Percentiles rank a stretch among this genome's conserved stretches.
Conservation (phyloP, 1,140 invertebrate species). For the silkworm (Bombyx mori) region DNA sequence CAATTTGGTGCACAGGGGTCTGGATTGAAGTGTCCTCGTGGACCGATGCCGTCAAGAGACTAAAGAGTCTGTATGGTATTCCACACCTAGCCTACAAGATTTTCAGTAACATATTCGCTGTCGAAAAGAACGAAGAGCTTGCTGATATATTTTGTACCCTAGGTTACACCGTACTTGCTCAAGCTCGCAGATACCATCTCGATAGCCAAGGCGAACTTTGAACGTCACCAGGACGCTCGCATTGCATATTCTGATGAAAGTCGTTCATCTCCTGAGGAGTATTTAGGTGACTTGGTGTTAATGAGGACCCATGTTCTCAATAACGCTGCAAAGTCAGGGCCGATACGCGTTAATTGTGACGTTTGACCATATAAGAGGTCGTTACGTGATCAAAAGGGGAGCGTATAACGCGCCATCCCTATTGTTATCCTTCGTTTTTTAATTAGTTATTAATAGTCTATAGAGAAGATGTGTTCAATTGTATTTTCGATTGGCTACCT, state of each 20-base stretch:
- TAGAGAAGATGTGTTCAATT: too few species aligned
- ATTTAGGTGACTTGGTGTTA: slow-evolving; percentile 13
- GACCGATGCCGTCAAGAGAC: slow-evolving; percentile 7
- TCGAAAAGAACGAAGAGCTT: slow-evolving; percentile 12
- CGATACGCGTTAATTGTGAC: not conserved
- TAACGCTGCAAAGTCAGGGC: slow-evolving; percentile 11
- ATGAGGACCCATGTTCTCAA: slow-evolving; percentile 18
- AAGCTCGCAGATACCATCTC: slow-evolving; percentile 10
- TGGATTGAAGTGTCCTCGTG: slow-evolving; percentile 10
- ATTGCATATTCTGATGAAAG: slow-evolving; percentile 7
- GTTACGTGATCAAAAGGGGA: not conserved
- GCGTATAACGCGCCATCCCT: not conserved
- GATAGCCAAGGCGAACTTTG: slow-evolving; percentile 19
- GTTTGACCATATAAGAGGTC: not conserved
- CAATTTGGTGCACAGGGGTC: slow-evolving; percentile 17
- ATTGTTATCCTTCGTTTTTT: too few species aligned
- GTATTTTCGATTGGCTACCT: too few species aligned
- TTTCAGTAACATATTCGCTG: slow-evolving; percentile 15
- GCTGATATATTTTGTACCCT: slow-evolving; percentile 30
- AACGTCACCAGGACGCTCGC: slow-evolving; percentile 7
- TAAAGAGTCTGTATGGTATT: slow-evolving; percentile 10
- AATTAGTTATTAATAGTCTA: too few species aligned
- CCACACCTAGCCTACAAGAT: slow-evolving; percentile 17
- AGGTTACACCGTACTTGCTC: slow-evolving; percentile 32
- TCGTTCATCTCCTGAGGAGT: slow-evolving; percentile 3